phyloP scores from a whole-genome alignment of 1,140 invertebrate genomes.

The Heliconius hewitsoni region DNA sequence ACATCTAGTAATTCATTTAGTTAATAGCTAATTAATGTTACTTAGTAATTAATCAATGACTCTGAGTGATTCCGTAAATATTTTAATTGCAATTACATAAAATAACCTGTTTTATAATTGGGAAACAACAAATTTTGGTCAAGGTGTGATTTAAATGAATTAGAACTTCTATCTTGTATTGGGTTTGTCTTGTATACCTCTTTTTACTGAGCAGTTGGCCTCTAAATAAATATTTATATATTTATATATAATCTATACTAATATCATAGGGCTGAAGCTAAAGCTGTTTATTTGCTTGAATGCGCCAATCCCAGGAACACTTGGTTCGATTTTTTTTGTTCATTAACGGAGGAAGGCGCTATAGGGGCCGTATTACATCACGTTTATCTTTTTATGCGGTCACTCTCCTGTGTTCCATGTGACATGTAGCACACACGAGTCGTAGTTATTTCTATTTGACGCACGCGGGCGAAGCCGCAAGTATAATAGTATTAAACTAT shows the following conservation, averaged over 20 bases:
- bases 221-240: background rate
- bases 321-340: too few species aligned
- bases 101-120: background rate
- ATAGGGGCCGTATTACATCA: too few species aligned
- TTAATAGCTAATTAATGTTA: background rate
- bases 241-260: background rate
- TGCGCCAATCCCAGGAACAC: too few species aligned
- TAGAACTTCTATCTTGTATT: background rate
- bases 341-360: too few species aligned
- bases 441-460: too few species aligned
- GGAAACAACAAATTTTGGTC: conserved; percentile 1
- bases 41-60: background rate
- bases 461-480: too few species aligned
- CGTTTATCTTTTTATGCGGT: too few species aligned
- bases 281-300: too few species aligned
- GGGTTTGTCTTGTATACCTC: background rate
- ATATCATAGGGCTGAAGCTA: too few species aligned
- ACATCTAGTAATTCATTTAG: background rate
- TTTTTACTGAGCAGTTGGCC: background rate
- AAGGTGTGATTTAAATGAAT: background rate
- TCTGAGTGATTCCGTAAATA: background rate
- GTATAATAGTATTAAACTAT: too few species aligned
- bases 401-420: too few species aligned
- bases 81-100: background rate
- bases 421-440: too few species aligned